Percentiles rank a stretch among this genome's conserved stretches.
These are phyloP conservation scores for Rotaria magnacalcarata DNA, from an alignment of 2,888 invertebrate species.

Conservation along the genomic window DNA sequence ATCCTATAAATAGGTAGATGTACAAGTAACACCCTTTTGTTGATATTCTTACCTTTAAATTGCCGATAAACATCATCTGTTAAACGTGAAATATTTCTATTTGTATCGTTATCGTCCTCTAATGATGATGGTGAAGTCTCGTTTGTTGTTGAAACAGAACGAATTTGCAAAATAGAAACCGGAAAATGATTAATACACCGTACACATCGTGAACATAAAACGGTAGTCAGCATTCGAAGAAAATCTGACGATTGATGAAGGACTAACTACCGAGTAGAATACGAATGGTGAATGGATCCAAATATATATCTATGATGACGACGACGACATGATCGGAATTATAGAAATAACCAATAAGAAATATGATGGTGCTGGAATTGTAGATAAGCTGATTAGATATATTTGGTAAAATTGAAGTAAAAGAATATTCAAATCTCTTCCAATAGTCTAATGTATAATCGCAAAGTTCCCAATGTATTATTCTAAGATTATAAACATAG, in stretches of 20 bases:
- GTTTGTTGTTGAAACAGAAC: not conserved
- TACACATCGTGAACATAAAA: not conserved
- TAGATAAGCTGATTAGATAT: not conserved
- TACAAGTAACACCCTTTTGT: not conserved
- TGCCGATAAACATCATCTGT: constrained; percentile 4
- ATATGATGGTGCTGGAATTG: constrained; percentile 1
- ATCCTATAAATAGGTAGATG: not conserved
- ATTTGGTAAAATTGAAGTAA: not conserved
- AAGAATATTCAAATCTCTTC: not conserved
- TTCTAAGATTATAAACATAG: not conserved
- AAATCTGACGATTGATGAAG: not conserved
- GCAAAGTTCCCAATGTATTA: not conserved
- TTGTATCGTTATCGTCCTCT: not conserved
- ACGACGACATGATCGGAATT: constrained; percentile 11
- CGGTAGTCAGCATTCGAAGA: not conserved
- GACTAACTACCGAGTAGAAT: not conserved
- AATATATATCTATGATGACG: constrained; percentile 14
- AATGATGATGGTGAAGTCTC: not conserved
- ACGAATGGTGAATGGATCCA: not conserved
- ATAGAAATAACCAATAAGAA: not conserved
- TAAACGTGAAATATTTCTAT: not conserved
- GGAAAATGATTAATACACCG: not conserved
- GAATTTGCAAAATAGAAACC: not conserved
- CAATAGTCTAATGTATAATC: not conserved
- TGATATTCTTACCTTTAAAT: not conserved